A percentile compares a stretch with the other conserved stretches of the same genome.
phyloP scores from a whole-genome alignment of 2,113 vertebrate genomes.

The Xenopus laevis region DNA sequence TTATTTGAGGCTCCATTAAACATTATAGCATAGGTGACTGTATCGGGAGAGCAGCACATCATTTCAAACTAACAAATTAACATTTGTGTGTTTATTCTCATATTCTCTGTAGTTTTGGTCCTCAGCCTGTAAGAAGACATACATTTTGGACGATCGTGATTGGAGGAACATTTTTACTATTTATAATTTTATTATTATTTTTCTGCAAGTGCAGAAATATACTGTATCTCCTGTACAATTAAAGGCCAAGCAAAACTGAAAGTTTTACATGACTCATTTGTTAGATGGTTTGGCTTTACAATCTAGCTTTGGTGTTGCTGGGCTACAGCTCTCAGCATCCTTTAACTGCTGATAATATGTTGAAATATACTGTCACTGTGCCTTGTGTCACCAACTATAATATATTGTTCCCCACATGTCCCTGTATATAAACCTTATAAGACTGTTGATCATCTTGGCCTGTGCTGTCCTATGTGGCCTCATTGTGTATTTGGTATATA shows the following conservation, averaged over 20 bases:
- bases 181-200: slow-evolving; percentile 75
- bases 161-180: slow-evolving; percentile 68
- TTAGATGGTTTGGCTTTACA: too few species aligned
- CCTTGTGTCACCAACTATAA: too few species aligned
- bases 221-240: slow-evolving; percentile 72
- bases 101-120: slow-evolving; percentile 63
- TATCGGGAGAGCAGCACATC: too few species aligned
- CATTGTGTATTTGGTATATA: slow-evolving; percentile 74
- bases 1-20: too few species aligned
- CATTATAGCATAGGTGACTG: too few species aligned
- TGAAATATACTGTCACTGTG: too few species aligned
- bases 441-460: slow-evolving; percentile 62
- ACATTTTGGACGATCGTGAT: slow-evolving; percentile 73
- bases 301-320: too few species aligned
- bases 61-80: too few species aligned
- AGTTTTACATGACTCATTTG: slow-evolving; percentile 44
- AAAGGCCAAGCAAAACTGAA: slow-evolving; percentile 68
- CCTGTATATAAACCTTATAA: slow-evolving; percentile 70
- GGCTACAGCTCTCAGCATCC: too few species aligned
- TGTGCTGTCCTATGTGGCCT: slow-evolving; percentile 71
- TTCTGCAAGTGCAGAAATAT: slow-evolving; percentile 77
- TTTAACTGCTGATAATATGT: too few species aligned
- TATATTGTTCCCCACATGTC: slow-evolving; percentile 52
- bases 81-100: too few species aligned
- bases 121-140: slow-evolving; percentile 66